These are phyloP conservation scores for Anthrax anthrax DNA, from an alignment of 2,888 invertebrate species.

Conservation along the genomic window DNA sequence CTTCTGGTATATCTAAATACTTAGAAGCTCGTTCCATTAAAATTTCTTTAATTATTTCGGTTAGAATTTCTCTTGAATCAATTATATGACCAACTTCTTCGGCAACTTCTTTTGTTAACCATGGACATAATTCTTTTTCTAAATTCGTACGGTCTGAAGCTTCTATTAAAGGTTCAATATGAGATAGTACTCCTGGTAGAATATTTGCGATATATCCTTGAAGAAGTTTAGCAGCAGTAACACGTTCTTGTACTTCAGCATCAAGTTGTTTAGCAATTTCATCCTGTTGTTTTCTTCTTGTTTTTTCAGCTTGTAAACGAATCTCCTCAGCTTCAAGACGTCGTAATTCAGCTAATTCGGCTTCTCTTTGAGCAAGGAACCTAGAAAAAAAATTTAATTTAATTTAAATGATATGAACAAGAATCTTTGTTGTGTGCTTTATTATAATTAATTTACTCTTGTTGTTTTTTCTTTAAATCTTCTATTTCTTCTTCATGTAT, in stretches of 20 bases:
- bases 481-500: conserved; percentile 86
- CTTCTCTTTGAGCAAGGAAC: conserved; percentile 46
- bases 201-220: conserved; percentile 78
- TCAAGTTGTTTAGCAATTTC: conserved; percentile 47
- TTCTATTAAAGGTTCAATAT: conserved; percentile 39
- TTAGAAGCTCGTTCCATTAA: conserved; percentile 52
- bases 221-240: conserved; percentile 67
- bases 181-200: conserved; percentile 69
- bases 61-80: conserved; percentile 64
- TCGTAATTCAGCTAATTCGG: conserved; percentile 68
- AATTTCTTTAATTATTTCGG: conserved; percentile 65
- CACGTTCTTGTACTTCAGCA: conserved; percentile 63
- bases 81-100: conserved; percentile 67
- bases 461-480: conserved; percentile 54
- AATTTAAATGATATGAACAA: background rate
- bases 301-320: conserved; percentile 54
- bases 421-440: background rate
- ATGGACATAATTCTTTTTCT: conserved; percentile 56
- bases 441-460: conserved; percentile 20
- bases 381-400: conserved; percentile 12
- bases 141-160: conserved; percentile 40
- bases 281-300: conserved; percentile 57
- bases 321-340: conserved; percentile 67
- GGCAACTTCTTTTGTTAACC: conserved; percentile 71
- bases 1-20: conserved; percentile 25